A percentile compares a stretch with the other conserved stretches of the same genome.
phyloP scores from a whole-genome alignment of 2,113 vertebrate species.

The Halichoeres trimaculatus region DNA sequence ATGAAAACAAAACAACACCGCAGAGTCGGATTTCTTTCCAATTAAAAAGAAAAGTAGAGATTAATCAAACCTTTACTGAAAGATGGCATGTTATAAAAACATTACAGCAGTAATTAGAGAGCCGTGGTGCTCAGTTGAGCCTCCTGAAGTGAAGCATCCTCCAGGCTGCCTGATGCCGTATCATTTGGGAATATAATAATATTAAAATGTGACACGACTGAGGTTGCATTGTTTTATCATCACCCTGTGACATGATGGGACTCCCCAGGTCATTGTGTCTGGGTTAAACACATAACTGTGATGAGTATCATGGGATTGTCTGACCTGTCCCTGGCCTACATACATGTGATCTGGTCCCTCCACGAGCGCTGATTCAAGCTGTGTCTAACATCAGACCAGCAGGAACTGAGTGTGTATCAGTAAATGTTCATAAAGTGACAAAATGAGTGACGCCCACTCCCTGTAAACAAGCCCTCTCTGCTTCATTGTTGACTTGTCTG shows the following conservation, averaged over 20 bases:
- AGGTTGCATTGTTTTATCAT: background rate
- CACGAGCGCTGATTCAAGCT: background rate
- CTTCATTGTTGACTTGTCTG: slow-evolving; percentile 26
- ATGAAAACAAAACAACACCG: background rate
- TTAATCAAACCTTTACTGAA: background rate
- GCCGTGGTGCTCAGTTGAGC: background rate
- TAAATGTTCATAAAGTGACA: slow-evolving; percentile 6
- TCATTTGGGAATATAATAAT: background rate
- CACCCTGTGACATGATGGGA: background rate
- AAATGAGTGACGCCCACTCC: slow-evolving; percentile 22
- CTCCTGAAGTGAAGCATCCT: background rate
- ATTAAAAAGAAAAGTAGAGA: background rate
- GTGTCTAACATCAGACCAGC: slow-evolving; percentile 24
- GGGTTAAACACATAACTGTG: background rate
- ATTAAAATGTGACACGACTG: background rate
- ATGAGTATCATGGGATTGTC: background rate
- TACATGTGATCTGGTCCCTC: background rate
- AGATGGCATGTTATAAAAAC: background rate
- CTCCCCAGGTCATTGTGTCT: background rate
- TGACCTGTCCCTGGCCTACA: background rate
- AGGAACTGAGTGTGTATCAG: slow-evolving; percentile 36
- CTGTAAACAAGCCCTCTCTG: slow-evolving; percentile 30
- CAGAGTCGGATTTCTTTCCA: background rate
- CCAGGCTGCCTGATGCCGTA: background rate
- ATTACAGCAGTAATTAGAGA: background rate